Conservation (phyloP, 2,113 vertebrate species). For the Dicaeum eximium region DNA sequence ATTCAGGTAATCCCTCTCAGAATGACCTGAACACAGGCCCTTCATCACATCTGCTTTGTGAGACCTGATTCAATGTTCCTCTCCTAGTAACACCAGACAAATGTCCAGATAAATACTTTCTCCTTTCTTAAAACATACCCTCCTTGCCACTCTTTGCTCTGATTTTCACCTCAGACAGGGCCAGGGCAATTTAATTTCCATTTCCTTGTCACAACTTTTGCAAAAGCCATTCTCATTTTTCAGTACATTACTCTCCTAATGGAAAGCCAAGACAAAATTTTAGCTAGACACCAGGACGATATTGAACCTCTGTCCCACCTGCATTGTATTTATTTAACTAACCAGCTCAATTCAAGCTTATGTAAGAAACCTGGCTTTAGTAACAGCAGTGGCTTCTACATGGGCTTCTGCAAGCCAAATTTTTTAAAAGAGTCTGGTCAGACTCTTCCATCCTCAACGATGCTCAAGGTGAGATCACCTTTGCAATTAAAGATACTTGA, state of each 20-base stretch:
- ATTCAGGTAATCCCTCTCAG: fast-evolving
- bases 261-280: not conserved
- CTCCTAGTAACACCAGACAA: not conserved
- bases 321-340: not conserved
- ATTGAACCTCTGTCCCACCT: not conserved
- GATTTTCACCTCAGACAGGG: not conserved
- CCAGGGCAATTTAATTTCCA: not conserved
- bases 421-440: not conserved
- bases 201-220: not conserved
- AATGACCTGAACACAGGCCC: not conserved
- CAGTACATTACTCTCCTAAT: not conserved
- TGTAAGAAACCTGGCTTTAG: not conserved
- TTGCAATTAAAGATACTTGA: not conserved
- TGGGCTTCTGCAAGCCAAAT: not conserved
- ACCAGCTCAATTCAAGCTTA: not conserved
- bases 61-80: not conserved
- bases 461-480: not conserved
- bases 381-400: not conserved
- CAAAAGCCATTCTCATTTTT: not conserved
- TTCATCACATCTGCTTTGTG: not conserved
- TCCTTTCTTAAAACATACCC: not conserved
- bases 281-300: not conserved
- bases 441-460: not conserved
- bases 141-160: not conserved
- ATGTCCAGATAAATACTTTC: not conserved